A percentile compares a stretch with the other conserved stretches of the same genome.
phyloP scores from a whole-genome alignment of 1,140 invertebrate species.

The Coboldia fuscipes region DNA sequence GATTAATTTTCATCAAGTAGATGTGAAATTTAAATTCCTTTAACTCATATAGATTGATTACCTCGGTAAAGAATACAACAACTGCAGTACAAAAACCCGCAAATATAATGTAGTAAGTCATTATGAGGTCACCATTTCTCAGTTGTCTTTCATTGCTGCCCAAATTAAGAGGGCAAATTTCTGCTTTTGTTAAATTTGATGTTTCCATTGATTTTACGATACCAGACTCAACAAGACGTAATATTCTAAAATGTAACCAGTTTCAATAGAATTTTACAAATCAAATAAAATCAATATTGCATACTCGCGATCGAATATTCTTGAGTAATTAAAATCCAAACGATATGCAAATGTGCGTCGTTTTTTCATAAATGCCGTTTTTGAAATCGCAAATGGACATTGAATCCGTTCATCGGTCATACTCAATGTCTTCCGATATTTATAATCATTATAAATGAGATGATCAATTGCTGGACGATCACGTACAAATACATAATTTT shows the following conservation, averaged over 20 bases:
- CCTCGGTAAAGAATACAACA: conserved; percentile 38
- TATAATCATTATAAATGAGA: conserved; percentile 43
- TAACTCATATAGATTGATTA: too few relatives aligned
- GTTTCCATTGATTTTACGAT: conserved; percentile 39
- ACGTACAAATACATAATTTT: conserved; percentile 37
- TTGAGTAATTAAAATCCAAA: conserved; percentile 28
- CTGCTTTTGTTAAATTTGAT: conserved; percentile 38
- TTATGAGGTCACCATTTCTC: conserved; percentile 31
- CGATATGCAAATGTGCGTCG: conserved; percentile 47
- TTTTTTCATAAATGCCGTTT: conserved; percentile 33
- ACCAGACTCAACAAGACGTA: conserved; percentile 43
- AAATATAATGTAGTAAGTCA: conserved; percentile 43
- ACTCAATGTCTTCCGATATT: conserved; percentile 30
- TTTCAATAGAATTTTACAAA: background rate
- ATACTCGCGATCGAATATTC: conserved; percentile 43
- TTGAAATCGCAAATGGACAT: conserved; percentile 49
- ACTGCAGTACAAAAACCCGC: conserved; percentile 33
- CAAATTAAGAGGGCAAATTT: conserved; percentile 56
- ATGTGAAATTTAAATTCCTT: too few relatives aligned
- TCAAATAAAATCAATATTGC: conserved; percentile 9
- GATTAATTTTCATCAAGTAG: too few relatives aligned
- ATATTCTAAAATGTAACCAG: conserved; percentile 27
- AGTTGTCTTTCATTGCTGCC: conserved; percentile 57
- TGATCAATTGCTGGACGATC: conserved; percentile 38
- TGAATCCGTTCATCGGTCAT: conserved; percentile 30